These are phyloP conservation scores for Erannis defoliaria DNA, from an alignment of 2,888 invertebrate genomes.

Conservation along the genomic window DNA sequence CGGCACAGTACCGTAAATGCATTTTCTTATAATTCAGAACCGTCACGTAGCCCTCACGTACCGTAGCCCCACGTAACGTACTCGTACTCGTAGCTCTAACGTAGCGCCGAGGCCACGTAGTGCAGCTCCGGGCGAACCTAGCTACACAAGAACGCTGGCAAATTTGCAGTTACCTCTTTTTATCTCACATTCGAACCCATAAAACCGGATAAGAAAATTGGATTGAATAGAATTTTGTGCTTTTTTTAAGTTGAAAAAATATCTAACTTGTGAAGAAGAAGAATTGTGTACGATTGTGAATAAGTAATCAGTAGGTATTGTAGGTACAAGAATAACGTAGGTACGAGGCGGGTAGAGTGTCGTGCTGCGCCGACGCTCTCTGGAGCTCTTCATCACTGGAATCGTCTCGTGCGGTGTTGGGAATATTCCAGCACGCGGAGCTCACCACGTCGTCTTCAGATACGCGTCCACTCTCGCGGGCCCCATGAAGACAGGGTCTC, in stretches of 20 bases:
- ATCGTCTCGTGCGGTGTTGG: no score
- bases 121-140: conserved; percentile 69
- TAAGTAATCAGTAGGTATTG: no score
- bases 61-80: conserved; percentile 68
- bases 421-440: no score
- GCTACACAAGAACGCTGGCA: conserved; percentile 76
- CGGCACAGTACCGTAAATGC: conserved; percentile 78
- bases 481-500: no score
- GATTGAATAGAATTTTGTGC: conserved; percentile 60
- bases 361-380: no score
- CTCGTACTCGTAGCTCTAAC: conserved; percentile 69
- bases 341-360: no score
- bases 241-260: conserved; percentile 13
- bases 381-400: no score
- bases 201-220: conserved; percentile 77
- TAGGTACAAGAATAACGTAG: no score
- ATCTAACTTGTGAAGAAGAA: not conserved
- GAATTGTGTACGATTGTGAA: no score
- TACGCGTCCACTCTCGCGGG: no score
- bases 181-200: conserved; percentile 74
- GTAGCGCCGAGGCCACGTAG: conserved; percentile 63
- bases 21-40: conserved; percentile 85
- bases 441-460: no score
- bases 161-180: conserved; percentile 83
- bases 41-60: conserved; percentile 71